phyloP scores from a whole-genome alignment of 2,888 invertebrate species.

The Tuberolachnus salignus region DNA sequence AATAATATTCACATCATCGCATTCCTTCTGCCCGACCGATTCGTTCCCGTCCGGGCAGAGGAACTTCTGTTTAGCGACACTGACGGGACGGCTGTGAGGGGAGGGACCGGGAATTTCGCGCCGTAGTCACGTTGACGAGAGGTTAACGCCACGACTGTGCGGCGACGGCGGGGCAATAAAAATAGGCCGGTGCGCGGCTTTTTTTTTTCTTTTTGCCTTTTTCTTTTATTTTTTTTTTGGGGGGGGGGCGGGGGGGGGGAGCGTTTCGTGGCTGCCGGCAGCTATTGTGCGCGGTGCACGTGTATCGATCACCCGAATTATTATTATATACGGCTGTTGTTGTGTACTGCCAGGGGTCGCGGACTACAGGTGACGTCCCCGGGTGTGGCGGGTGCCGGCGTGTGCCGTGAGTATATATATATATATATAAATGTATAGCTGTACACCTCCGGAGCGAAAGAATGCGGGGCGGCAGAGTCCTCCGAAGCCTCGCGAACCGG shows the following conservation, averaged over 20 bases:
- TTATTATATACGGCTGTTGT: neutral
- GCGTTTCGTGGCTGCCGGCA: no score
- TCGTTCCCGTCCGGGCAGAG: no score
- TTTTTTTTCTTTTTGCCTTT: neutral
- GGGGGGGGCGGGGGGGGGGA: no score
- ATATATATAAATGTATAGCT: neutral
- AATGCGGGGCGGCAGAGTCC: neutral
- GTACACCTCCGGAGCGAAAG: slow-evolving; percentile 13
- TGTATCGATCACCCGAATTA: slow-evolving; percentile 24
- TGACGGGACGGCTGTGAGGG: no score
- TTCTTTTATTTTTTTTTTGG: neutral
- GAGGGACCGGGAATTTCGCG: no score
- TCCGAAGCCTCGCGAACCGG: neutral
- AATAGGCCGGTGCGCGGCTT: slow-evolving; percentile 7
- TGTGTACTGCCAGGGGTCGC: neutral
- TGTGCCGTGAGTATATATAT: neutral
- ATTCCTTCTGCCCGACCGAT: no score
- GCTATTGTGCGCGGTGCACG: neutral
- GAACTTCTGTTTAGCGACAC: no score
- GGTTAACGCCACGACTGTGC: neutral
- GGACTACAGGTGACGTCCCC: slow-evolving; percentile 31
- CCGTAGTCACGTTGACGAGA: neutral
- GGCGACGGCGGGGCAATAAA: neutral
- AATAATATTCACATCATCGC: no score
- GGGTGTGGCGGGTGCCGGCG: neutral